A percentile compares a stretch with the other conserved stretches of the same genome.
These are phyloP conservation scores for Dipodomys stephensi DNA, from an alignment of 2,113 vertebrate genomes.

Conservation along the genomic window DNA sequence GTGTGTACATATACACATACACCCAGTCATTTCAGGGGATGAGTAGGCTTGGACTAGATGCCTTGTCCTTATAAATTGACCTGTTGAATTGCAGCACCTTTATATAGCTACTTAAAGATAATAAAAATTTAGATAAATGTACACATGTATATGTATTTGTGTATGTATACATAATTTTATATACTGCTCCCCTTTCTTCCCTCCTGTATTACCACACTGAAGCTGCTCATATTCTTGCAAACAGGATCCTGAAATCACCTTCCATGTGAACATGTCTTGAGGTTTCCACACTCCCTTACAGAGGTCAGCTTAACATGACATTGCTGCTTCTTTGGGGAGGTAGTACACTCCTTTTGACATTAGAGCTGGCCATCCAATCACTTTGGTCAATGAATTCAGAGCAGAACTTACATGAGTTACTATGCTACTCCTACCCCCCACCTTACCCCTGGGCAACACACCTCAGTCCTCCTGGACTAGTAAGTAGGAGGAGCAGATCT, in stretches of 20 bases:
- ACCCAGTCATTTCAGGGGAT: too few relatives aligned
- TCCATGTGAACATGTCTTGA: background rate
- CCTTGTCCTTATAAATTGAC: too few relatives aligned
- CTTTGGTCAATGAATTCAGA: background rate
- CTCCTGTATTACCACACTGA: background rate
- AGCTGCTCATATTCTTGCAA: background rate
- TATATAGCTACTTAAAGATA: too few relatives aligned
- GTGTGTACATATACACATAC: background rate
- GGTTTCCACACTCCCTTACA: background rate
- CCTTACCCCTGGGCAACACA: too few relatives aligned
- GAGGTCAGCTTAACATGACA: too few relatives aligned
- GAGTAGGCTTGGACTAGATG: too few relatives aligned
- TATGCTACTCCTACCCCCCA: background rate
- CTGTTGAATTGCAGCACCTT: too few relatives aligned
- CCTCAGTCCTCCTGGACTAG: background rate
- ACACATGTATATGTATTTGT: too few relatives aligned
- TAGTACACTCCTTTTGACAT: background rate
- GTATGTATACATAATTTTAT: background rate
- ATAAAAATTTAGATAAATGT: too few relatives aligned
- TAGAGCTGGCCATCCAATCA: background rate
- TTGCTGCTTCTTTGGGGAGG: background rate
- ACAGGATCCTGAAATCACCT: background rate
- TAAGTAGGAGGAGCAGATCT: background rate
- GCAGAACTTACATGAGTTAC: background rate
- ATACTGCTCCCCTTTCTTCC: background rate